These are phyloP conservation scores for Acyrthosiphon pisum DNA, from an alignment of 1,140 invertebrate species.

Conservation along the genomic window DNA sequence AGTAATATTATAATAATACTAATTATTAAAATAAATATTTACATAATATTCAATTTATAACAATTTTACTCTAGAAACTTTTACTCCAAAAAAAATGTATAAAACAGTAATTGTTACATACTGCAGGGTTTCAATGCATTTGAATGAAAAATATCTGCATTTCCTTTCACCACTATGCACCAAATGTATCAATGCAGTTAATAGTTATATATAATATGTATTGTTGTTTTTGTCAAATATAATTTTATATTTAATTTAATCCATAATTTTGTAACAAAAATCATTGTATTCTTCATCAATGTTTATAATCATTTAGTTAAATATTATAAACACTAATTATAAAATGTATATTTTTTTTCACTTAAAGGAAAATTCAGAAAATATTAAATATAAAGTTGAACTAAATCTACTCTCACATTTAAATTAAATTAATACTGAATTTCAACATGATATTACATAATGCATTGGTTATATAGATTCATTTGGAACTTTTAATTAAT, in stretches of 20 bases:
- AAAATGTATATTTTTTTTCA: not conserved
- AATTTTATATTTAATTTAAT: constrained; percentile 7
- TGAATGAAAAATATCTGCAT: not conserved
- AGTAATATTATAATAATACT: not conserved
- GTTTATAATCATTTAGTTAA: constrained; percentile 7
- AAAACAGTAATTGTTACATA: not conserved
- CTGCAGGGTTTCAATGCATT: not conserved
- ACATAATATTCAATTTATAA: not conserved
- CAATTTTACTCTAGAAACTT: not conserved
- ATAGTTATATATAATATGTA: not conserved
- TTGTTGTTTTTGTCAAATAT: constrained; percentile 21
- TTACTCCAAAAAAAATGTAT: not conserved
- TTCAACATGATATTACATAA: not conserved
- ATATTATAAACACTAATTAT: not conserved
- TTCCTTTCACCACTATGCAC: not conserved
- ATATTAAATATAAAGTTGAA: not conserved
- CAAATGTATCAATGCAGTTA: not conserved
- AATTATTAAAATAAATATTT: constrained; percentile 9
- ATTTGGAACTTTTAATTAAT: constrained; percentile 38
- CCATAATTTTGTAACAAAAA: not conserved
- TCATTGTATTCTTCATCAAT: not conserved
- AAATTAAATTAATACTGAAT: not conserved
- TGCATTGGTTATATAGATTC: not conserved
- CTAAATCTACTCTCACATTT: constrained; percentile 25
- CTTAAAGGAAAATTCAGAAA: not conserved